Evolutionary conservation across 2,113 vertebrate species (phyloP).

Genomic region (Pteronura brasiliensis): DNA sequence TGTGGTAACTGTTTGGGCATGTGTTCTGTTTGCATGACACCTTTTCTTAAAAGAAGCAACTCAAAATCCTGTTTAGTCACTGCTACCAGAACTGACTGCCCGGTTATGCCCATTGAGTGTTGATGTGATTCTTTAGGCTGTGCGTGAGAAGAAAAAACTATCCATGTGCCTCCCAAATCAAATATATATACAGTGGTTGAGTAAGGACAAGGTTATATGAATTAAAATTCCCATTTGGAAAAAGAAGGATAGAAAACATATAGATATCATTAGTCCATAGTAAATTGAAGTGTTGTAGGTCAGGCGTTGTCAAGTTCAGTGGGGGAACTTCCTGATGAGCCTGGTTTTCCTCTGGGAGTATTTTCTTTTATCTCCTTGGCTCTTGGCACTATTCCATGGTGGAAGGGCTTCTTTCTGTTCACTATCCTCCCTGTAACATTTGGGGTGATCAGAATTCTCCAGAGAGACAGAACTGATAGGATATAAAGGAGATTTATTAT

Average conservation of each 20-base stretch:
- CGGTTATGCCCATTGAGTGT: not conserved
- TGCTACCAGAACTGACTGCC: not conserved
- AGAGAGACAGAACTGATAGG: not conserved
- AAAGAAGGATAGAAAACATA: not conserved
- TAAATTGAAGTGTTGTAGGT: not conserved
- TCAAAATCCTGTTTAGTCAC: not conserved
- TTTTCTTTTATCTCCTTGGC: not conserved
- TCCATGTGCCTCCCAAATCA: not conserved
- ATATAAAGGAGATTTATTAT: not conserved
- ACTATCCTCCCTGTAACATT: not conserved
- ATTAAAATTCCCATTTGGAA: slow-evolving; percentile 1
- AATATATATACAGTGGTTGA: not conserved
- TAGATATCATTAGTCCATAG: not conserved
- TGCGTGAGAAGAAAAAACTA: not conserved
- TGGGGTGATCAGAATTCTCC: not conserved
- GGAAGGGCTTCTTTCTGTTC: not conserved
- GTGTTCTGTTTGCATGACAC: not conserved
- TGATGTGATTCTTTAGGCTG: not conserved
- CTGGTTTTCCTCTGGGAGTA: not conserved
- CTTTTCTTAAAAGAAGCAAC: not conserved
- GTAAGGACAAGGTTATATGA: not conserved
- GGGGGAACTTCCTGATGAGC: not conserved
- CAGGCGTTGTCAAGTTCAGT: not conserved
- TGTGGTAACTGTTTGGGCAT: not conserved
- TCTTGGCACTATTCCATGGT: not conserved